phyloP scores from a whole-genome alignment of 2,888 invertebrate species.

The Epinotia ramella region DNA sequence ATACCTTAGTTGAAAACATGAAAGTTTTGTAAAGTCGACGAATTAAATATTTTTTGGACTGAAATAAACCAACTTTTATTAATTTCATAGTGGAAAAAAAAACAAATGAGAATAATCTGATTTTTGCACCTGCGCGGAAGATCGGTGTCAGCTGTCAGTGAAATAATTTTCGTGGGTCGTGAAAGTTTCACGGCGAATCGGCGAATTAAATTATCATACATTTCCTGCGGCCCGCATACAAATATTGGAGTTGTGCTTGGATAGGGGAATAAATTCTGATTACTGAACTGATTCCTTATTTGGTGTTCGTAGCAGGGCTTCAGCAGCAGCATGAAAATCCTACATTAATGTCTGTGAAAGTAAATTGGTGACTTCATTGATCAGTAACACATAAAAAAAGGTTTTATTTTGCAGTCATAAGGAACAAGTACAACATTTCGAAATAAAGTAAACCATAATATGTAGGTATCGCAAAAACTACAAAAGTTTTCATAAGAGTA shows the following conservation, averaged over 20 bases:
- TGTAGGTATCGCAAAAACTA: no score
- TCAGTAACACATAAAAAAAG: no score
- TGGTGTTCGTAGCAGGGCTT: slow-evolving; percentile 6
- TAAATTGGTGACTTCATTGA: not conserved
- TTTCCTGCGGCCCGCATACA: slow-evolving; percentile 62
- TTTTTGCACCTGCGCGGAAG: slow-evolving; percentile 35
- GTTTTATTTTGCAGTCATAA: no score
- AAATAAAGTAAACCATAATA: no score
- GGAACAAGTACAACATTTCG: no score
- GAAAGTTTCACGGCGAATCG: slow-evolving; percentile 68
- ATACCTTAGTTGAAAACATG: no score
- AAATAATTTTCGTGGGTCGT: slow-evolving; percentile 62
- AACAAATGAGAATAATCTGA: not conserved
- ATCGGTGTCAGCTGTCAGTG: slow-evolving; percentile 54
- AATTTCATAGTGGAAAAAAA: not conserved
- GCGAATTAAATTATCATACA: slow-evolving; percentile 71
- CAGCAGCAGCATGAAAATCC: not conserved
- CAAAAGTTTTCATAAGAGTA: no score
- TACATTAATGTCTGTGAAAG: not conserved
- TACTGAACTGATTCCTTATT: slow-evolving; percentile 51
- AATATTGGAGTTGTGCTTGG: slow-evolving; percentile 58
- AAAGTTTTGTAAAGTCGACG: no score
- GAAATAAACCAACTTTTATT: not conserved
- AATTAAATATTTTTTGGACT: no score
- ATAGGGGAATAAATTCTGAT: slow-evolving; percentile 52